A percentile compares a stretch with the other conserved stretches of the same genome.
Evolutionary conservation across 2,113 vertebrate species (phyloP).

Genomic region (Prionailurus viverrinus): DNA sequence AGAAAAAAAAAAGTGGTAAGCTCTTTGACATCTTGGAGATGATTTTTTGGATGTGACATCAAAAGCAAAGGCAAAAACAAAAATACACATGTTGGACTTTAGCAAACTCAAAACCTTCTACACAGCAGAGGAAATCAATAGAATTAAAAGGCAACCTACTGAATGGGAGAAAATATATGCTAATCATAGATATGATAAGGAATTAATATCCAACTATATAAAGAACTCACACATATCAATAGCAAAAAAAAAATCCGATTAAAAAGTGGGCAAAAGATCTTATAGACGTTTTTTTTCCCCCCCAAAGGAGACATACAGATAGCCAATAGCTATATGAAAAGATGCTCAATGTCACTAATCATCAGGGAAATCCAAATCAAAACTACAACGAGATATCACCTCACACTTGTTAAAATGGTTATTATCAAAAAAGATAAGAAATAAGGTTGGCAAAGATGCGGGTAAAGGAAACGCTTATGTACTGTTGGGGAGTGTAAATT

Average conservation of each 20-base stretch:
- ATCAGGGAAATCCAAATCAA: neutral
- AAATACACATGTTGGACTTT: neutral
- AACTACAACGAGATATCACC: neutral
- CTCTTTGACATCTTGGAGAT: neutral
- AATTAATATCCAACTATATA: neutral
- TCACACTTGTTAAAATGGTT: neutral
- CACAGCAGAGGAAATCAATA: neutral
- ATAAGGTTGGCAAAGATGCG: neutral
- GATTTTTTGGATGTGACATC: neutral
- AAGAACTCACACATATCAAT: neutral
- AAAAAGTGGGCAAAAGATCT: neutral
- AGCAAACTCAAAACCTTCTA: neutral
- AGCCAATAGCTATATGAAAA: neutral
- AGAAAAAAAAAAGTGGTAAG: neutral
- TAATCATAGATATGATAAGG: neutral
- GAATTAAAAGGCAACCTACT: neutral
- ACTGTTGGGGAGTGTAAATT: neutral
- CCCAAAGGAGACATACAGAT: neutral
- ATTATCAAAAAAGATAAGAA: neutral
- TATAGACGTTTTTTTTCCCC: neutral
- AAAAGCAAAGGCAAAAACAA: neutral
- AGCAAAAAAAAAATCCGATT: neutral
- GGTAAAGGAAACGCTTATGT: neutral
- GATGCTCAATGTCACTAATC: neutral
- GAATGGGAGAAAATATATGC: neutral